These are phyloP conservation scores for Leptinotarsa tumamoca DNA, from an alignment of 2,888 invertebrate species.

Conservation along the genomic window DNA sequence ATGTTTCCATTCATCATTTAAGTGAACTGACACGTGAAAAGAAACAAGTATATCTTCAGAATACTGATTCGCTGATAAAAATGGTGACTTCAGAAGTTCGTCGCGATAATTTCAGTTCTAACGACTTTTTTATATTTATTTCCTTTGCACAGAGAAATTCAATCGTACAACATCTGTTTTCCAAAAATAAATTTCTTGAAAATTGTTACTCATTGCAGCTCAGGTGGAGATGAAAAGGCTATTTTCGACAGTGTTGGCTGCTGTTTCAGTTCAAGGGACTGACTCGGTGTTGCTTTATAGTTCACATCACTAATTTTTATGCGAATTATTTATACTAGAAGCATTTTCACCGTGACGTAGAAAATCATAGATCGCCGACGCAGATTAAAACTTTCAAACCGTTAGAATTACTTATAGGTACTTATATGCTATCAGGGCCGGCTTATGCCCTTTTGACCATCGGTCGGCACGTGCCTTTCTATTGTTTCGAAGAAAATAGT, in stretches of 20 bases:
- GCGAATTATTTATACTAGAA: constrained; percentile 5
- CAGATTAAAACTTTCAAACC: not conserved
- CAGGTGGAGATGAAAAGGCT: not conserved
- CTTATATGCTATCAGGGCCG: not conserved
- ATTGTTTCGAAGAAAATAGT: too few relatives aligned
- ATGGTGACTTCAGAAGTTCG: not conserved
- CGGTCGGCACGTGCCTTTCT: too few relatives aligned
- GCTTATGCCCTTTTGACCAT: not conserved
- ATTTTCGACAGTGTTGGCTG: not conserved
- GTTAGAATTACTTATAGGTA: constrained; percentile 13
- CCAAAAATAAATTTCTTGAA: constrained; percentile 9
- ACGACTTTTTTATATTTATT: constrained; percentile 5
- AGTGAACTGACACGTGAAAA: too few relatives aligned
- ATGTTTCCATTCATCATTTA: too few relatives aligned
- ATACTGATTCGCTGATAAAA: not conserved
- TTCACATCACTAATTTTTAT: not conserved
- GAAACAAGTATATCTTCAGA: not conserved
- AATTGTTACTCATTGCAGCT: not conserved
- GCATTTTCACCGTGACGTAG: constrained; percentile 11
- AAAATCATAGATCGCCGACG: constrained; percentile 4
- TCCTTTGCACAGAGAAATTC: not conserved
- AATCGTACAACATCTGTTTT: constrained; percentile 3
- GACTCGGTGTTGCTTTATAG: not conserved
- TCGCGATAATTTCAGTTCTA: not conserved
- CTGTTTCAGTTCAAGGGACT: constrained; percentile 1